phyloP scores from a whole-genome alignment of 2,797 vertebrate species.

The Nyctalus aviator region DNA sequence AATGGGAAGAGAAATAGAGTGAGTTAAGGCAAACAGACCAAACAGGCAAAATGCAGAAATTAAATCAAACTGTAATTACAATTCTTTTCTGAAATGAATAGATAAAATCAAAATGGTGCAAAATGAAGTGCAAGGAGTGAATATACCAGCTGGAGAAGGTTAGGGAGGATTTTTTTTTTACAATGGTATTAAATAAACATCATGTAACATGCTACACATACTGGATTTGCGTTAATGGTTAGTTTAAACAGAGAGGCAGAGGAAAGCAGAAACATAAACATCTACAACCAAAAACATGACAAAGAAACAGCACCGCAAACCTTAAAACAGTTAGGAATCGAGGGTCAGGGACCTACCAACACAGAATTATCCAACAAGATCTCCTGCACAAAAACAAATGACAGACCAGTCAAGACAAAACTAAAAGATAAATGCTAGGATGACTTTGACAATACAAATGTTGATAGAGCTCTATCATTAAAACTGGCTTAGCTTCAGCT shows the following conservation, averaged over 20 bases:
- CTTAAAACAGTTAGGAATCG: conserved; percentile 83
- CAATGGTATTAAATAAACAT: conserved; percentile 78
- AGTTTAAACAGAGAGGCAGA: conserved; percentile 82
- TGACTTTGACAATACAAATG: conserved; percentile 81
- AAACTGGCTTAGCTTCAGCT: conserved; percentile 71
- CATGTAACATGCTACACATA: conserved; percentile 86
- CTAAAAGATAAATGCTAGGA: conserved; percentile 83
- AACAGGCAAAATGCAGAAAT: conserved; percentile 85
- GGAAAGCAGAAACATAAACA: conserved; percentile 81
- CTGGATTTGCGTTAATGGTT: conserved; percentile 83
- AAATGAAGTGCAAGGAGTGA: conserved; percentile 79
- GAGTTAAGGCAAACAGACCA: conserved; percentile 76
- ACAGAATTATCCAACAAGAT: conserved; percentile 97
- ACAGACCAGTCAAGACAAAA: conserved; percentile 90
- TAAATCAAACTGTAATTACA: conserved; percentile 67
- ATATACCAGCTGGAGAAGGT: conserved; percentile 82
- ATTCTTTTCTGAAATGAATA: conserved; percentile 76
- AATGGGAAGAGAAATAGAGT: conserved; percentile 58
- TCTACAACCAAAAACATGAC: conserved; percentile 78
- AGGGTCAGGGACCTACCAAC: conserved; percentile 93
- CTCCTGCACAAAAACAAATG: conserved; percentile 95
- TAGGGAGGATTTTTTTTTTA: conserved; percentile 84
- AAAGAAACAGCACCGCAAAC: conserved; percentile 86
- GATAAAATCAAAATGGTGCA: conserved; percentile 77
- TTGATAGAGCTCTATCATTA: conserved; percentile 58